phyloP scores from a whole-genome alignment of 2,888 invertebrate species.

The Agriotes lineatus region DNA sequence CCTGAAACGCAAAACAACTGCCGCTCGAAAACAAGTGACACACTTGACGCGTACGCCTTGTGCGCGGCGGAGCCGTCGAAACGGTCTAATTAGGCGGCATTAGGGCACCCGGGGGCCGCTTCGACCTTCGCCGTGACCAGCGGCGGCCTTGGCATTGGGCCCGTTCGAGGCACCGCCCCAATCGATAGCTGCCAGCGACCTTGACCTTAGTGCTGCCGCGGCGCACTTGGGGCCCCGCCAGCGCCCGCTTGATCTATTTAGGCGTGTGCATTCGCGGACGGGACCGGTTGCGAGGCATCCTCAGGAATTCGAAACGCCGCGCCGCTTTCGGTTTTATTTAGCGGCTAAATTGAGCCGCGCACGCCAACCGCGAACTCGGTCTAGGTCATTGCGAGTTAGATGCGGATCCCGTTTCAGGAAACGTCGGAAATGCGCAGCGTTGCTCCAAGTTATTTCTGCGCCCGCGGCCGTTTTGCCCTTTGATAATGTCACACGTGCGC shows the following conservation, averaged over 20 bases:
- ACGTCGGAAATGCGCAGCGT: conserved; percentile 39
- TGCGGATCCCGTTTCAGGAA: conserved; percentile 34
- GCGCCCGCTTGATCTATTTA: conserved; percentile 38
- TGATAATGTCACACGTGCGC: conserved; percentile 19
- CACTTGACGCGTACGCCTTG: too few species aligned
- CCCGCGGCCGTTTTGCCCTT: conserved; percentile 23
- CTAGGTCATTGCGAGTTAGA: conserved; percentile 31
- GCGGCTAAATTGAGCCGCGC: conserved; percentile 24
- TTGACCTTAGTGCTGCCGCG: conserved; percentile 54
- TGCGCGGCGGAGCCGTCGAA: too few species aligned
- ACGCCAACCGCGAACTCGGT: conserved; percentile 33
- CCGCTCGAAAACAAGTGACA: too few species aligned
- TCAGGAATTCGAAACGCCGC: conserved; percentile 3
- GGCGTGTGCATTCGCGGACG: not conserved
- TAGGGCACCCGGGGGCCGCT: conserved; percentile 34
- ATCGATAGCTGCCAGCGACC: conserved; percentile 54
- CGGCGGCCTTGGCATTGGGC: conserved; percentile 52
- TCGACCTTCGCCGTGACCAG: conserved; percentile 56
- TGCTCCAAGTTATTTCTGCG: conserved; percentile 24
- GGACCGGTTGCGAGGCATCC: conserved; percentile 8
- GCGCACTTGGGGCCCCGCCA: conserved; percentile 50
- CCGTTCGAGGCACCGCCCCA: conserved; percentile 46
- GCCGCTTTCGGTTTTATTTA: conserved; percentile 3
- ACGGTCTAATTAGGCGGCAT: too few species aligned
- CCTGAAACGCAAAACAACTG: too few species aligned